Base-by-base conservation (phyloP, 1,140 invertebrate genomes). In the Cydia fagiglandana region DNA sequence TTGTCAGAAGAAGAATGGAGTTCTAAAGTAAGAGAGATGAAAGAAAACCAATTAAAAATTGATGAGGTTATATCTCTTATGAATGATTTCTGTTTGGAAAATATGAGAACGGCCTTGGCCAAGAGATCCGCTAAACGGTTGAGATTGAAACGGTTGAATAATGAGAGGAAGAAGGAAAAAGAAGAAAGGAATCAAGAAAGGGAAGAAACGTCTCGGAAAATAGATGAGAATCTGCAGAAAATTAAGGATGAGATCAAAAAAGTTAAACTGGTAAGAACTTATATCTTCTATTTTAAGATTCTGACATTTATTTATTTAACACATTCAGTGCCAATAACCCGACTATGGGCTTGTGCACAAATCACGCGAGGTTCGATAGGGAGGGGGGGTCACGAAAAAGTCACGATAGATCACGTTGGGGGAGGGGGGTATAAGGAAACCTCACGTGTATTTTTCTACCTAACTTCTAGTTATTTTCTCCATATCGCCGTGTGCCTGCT, bases 241-340 rank as follows among this genome's bases (percentile, higher is more conserved):
- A 94, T 94, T 79, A 93, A 95, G 81, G 94, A 95, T 84, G 90
- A 94, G 73, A 94, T 95, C 45, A 92, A 95, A 74, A 94, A 92
- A 78, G 93, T 93, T 66, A 95, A 96, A 88, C 91, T 94, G 92
- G 94, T 95, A 87, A 81, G 76, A 79, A 17, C 70, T 61, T 56
- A 2, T 41, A 41, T 41, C 34, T 38, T 7, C 34, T 41, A 41
- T 41, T 0, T 9, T 41, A 41, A 41, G 38, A 41, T 9, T 41
- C 38, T 41, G 9, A 41, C 4, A 30, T 30, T 24, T 24, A 24
- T 24, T 24, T 24, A 24, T 24, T 24, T 24, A 24, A n/a, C n/a
- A n/a, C n/a, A n/a, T n/a, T n/a, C n/a, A n/a, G n/a, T n/a, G n/a
- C n/a, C n/a, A n/a, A n/a, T n/a, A n/a, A n/a, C n/a, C n/a, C n/a